Percentiles rank a stretch among this genome's conserved stretches.
These are phyloP conservation scores for Oncorhynchus gorbuscha DNA, from an alignment of 2,113 vertebrate species.

Conservation along the genomic window DNA sequence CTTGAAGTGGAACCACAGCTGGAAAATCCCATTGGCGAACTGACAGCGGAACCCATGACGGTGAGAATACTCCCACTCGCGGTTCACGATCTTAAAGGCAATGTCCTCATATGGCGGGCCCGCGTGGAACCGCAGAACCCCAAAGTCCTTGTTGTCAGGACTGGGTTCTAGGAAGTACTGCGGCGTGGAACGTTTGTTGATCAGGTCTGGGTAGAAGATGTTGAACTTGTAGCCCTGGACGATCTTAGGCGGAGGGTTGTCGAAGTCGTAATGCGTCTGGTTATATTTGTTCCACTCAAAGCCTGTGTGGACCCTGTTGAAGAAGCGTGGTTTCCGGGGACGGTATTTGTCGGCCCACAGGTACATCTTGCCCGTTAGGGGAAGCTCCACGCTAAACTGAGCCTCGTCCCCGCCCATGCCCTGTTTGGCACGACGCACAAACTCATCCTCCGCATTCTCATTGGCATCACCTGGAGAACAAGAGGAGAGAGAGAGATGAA, in stretches of 20 bases:
- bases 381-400: constrained; percentile 96
- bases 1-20: constrained; percentile 99
- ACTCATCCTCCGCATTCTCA: constrained; percentile 91
- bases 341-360: constrained; percentile 98
- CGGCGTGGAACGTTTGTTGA: constrained; percentile 91
- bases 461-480: constrained; percentile 81
- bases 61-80: constrained; percentile 97
- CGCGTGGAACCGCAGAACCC: constrained; percentile 91
- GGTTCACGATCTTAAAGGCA: constrained; percentile 94
- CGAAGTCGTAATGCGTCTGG: constrained; percentile 97
- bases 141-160: constrained; percentile 93
- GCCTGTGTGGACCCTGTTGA: constrained; percentile 96
- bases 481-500: background rate
- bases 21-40: constrained; percentile 97
- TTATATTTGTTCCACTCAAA: constrained; percentile 99
- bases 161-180: constrained; percentile 98
- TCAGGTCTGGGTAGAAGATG: constrained; percentile 97
- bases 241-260: constrained; percentile 95
- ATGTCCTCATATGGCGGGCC: constrained; percentile 97
- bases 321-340: constrained; percentile 95
- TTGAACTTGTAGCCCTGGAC: constrained; percentile 99
- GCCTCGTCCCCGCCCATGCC: constrained; percentile 95
- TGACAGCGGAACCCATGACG: constrained; percentile 97
- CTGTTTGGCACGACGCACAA: constrained; percentile 89
- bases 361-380: constrained; percentile 90